Percentiles rank a stretch among this genome's conserved stretches.
These are phyloP conservation scores for Hesperia comma DNA, from an alignment of 2,888 invertebrate genomes.

Conservation along the genomic window DNA sequence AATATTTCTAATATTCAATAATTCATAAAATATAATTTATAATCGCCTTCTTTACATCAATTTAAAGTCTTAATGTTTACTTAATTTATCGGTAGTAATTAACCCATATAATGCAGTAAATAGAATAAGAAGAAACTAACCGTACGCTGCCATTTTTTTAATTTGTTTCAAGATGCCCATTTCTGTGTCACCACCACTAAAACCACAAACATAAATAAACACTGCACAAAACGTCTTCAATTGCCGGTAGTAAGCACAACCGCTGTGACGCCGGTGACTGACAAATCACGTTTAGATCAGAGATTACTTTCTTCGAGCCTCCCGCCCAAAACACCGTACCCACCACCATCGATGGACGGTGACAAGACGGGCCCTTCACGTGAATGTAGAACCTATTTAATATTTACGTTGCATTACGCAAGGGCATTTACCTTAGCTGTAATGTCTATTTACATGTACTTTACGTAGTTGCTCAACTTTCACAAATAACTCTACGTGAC, in stretches of 20 bases:
- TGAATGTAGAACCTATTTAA: neutral
- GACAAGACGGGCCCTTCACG: constrained; percentile 24
- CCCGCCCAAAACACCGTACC: constrained; percentile 58
- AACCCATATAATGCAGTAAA: constrained; percentile 2
- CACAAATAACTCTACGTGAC: neutral
- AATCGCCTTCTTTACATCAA: no score
- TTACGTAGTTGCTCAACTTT: constrained; percentile 13
- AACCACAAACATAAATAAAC: constrained; percentile 40
- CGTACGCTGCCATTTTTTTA: constrained; percentile 71
- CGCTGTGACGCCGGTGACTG: constrained; percentile 54
- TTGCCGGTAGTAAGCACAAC: constrained; percentile 44
- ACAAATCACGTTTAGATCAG: constrained; percentile 51
- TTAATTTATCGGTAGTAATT: no score
- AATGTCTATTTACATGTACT: constrained; percentile 5
- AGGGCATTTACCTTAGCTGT: neutral
- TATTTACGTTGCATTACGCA: constrained; percentile 17
- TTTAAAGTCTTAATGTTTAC: no score
- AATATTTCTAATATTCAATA: no score
- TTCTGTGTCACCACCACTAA: constrained; percentile 42
- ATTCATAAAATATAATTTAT: no score
- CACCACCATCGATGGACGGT: constrained; percentile 14
- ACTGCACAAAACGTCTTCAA: constrained; percentile 28
- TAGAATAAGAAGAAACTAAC: constrained; percentile 55
- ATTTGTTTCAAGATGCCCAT: constrained; percentile 80
- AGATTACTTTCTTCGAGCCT: constrained; percentile 66